These are phyloP conservation scores for Chelmon rostratus DNA, from an alignment of 2,797 vertebrate species.

Conservation along the genomic window DNA sequence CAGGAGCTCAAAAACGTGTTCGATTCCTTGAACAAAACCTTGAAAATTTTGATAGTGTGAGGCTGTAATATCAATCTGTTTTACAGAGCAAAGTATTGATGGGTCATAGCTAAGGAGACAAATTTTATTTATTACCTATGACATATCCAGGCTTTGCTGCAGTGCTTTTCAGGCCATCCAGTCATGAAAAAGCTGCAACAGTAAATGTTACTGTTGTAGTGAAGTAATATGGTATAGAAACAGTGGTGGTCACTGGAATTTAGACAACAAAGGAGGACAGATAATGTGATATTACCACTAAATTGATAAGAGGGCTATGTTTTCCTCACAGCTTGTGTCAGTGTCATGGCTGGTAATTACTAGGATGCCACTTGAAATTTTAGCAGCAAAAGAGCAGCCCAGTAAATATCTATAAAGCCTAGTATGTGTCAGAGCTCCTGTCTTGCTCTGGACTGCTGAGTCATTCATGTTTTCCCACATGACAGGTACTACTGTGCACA, in stretches of 20 bases:
- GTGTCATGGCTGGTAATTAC: conserved; percentile 9
- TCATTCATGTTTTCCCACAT: conserved; percentile 39
- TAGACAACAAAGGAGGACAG: not conserved
- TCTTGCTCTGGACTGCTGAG: conserved; percentile 31
- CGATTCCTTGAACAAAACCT: not conserved
- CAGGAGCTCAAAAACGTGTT: conserved; percentile 14
- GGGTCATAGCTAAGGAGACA: conserved; percentile 2
- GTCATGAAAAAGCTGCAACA: conserved; percentile 14
- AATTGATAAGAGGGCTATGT: conserved; percentile 5
- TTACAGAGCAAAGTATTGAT: not conserved
- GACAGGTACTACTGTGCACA: conserved; percentile 11
- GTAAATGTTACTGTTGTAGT: conserved; percentile 9
- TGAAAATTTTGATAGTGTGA: not conserved
- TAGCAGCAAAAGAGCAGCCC: conserved; percentile 17
- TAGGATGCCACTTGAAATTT: not conserved
- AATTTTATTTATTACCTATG: conserved; percentile 3
- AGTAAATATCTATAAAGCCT: conserved; percentile 29
- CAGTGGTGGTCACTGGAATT: not conserved
- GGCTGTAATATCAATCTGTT: not conserved
- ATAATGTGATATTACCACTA: conserved; percentile 7
- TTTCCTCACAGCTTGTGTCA: conserved; percentile 1
- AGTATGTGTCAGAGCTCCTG: conserved; percentile 9
- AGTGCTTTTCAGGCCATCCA: conserved; percentile 9
- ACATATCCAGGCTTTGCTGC: conserved; percentile 15
- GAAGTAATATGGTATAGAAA: conserved; percentile 9